These are phyloP conservation scores for Archaeoteleia sp. DNA, from an alignment of 2,888 invertebrate genomes.

Conservation along the genomic window DNA sequence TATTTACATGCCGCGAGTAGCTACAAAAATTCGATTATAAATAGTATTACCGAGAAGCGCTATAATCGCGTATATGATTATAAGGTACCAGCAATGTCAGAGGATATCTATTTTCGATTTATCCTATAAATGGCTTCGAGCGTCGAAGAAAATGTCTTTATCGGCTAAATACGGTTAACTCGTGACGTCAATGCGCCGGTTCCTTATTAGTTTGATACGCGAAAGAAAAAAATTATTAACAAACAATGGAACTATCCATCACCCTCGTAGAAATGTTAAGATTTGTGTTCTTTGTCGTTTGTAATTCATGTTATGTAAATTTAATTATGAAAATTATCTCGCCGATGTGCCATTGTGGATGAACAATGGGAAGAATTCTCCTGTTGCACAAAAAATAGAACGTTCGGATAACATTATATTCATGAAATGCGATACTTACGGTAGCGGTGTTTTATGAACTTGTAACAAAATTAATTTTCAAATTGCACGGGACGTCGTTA, in stretches of 20 bases:
- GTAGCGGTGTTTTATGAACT: too few relatives aligned
- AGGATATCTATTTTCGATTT: conserved; percentile 34
- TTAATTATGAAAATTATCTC: background rate
- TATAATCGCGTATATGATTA: too few relatives aligned
- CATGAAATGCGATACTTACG: too few relatives aligned
- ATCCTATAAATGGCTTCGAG: conserved; percentile 23
- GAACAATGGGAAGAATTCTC: conserved; percentile 2
- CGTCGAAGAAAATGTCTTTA: conserved; percentile 12
- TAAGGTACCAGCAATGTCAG: conserved; percentile 13
- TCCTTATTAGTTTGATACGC: conserved; percentile 26
- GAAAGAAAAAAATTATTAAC: conserved; percentile 22
- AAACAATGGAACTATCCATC: conserved; percentile 30
- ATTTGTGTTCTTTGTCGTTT: conserved; percentile 15
- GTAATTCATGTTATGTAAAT: background rate
- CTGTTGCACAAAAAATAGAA: too few relatives aligned
- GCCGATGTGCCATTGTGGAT: background rate
- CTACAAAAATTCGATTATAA: too few relatives aligned
- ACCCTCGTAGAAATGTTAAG: background rate
- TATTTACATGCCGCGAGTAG: too few relatives aligned
- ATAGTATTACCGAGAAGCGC: too few relatives aligned
- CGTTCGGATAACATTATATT: too few relatives aligned
- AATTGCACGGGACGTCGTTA: too few relatives aligned
- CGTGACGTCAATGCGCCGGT: conserved; percentile 9
- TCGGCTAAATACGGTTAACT: conserved; percentile 5
- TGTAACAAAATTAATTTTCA: too few relatives aligned